phyloP scores from a whole-genome alignment of 2,797 vertebrate species.

The Pseudotriccus pelzelni region DNA sequence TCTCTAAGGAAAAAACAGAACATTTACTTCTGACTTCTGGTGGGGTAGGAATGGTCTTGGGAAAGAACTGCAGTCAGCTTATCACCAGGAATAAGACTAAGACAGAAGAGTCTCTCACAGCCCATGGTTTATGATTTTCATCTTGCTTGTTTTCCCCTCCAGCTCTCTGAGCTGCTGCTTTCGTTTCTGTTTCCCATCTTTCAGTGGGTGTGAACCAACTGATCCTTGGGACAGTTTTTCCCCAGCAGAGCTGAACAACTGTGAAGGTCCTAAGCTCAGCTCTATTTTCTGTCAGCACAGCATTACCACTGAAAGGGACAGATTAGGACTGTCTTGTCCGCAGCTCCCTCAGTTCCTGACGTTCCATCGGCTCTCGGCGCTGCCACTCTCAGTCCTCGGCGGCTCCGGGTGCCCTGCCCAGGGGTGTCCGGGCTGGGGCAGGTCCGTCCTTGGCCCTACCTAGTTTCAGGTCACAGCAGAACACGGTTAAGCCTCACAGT shows the following conservation, averaged over 20 bases:
- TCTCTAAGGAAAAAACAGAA: neutral
- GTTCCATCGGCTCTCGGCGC: neutral
- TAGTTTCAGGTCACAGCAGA: neutral
- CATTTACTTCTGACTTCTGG: neutral
- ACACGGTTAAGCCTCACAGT: fast-evolving
- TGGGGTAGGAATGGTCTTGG: neutral
- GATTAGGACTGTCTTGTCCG: neutral
- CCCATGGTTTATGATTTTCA: neutral
- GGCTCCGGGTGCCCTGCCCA: neutral
- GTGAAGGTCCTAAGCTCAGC: neutral
- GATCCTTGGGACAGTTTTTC: neutral
- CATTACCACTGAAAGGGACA: neutral
- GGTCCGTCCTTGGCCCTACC: fast-evolving
- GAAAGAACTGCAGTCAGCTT: neutral
- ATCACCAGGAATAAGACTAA: neutral
- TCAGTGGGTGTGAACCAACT: neutral
- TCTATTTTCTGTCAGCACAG: neutral
- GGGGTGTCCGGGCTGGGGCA: neutral
- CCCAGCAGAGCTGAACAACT: neutral
- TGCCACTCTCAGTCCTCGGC: fast-evolving
- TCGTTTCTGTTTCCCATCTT: neutral
- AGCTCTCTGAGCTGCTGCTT: neutral
- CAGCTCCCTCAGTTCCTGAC: neutral
- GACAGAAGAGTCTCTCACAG: neutral
- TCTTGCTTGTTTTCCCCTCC: neutral